phyloP scores from a whole-genome alignment of 2,797 vertebrate species.

The Hypotaenidia okinawae region DNA sequence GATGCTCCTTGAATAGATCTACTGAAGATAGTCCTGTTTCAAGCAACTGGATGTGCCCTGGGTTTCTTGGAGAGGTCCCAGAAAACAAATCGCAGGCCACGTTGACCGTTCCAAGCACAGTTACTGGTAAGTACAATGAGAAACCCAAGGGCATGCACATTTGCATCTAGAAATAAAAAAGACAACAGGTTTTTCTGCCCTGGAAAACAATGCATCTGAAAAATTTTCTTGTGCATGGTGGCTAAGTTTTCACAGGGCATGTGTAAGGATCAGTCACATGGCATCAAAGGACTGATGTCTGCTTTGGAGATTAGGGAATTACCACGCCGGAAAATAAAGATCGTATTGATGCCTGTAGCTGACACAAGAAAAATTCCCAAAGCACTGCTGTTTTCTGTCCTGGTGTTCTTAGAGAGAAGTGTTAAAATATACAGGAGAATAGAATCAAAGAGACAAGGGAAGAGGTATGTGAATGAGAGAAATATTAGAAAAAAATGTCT shows the following conservation, averaged over 20 bases:
- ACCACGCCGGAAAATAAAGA: background rate
- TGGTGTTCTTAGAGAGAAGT: background rate
- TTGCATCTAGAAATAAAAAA: background rate
- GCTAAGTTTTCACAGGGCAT: background rate
- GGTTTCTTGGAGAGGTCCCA: background rate
- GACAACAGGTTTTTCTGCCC: background rate
- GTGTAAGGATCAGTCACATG: background rate
- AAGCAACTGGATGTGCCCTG: background rate
- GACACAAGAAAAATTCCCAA: background rate
- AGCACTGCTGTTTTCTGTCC: background rate
- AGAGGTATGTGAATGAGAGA: background rate
- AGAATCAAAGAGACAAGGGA: background rate
- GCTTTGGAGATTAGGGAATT: background rate
- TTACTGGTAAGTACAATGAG: background rate
- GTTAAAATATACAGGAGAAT: background rate
- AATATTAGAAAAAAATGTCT: background rate
- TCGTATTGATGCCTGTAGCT: background rate
- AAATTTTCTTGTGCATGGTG: background rate
- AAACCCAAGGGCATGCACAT: background rate
- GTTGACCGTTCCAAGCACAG: background rate
- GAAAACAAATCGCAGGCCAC: background rate
- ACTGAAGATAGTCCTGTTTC: background rate
- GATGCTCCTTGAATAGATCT: background rate
- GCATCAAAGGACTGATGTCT: background rate
- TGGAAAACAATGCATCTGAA: background rate